Conservation (phyloP, 2,113 vertebrate species). For the Pteropus alecto region DNA sequence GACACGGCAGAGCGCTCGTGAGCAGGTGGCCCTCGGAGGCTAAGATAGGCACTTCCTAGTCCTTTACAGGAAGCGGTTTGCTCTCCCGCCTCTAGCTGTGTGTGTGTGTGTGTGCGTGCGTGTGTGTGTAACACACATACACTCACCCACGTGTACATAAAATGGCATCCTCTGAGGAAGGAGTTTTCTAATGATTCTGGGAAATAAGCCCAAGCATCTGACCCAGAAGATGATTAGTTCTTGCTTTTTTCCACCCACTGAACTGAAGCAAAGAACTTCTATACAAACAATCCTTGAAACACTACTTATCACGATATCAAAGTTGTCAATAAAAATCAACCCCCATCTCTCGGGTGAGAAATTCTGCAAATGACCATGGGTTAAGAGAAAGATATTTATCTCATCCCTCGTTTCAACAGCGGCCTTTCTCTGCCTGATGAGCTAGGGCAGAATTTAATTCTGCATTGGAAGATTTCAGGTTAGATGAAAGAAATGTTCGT, state of each 20-base stretch:
- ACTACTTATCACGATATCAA: background rate
- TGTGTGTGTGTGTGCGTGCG: too few species aligned
- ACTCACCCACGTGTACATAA: background rate
- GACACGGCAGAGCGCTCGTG: background rate
- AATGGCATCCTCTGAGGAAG: background rate
- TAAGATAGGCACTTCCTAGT: background rate
- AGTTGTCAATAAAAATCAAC: background rate
- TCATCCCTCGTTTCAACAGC: background rate
- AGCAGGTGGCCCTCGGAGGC: background rate
- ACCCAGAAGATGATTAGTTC: background rate
- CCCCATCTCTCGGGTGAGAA: background rate
- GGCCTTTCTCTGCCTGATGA: conserved; percentile 17
- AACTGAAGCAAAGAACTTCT: background rate
- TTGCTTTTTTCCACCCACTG: background rate
- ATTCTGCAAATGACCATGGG: background rate
- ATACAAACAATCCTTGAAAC: background rate
- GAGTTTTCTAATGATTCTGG: background rate
- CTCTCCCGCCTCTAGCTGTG: background rate
- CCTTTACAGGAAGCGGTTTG: background rate
- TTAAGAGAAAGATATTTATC: conserved; percentile 32
- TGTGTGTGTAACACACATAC: too few species aligned
- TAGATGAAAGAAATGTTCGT: background rate
- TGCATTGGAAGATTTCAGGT: background rate
- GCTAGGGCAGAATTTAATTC: conserved; percentile 19
- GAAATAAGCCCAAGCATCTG: background rate